Base-by-base conservation (phyloP, 1,140 invertebrate species). In the Zaprionus camerounensis region DNA sequence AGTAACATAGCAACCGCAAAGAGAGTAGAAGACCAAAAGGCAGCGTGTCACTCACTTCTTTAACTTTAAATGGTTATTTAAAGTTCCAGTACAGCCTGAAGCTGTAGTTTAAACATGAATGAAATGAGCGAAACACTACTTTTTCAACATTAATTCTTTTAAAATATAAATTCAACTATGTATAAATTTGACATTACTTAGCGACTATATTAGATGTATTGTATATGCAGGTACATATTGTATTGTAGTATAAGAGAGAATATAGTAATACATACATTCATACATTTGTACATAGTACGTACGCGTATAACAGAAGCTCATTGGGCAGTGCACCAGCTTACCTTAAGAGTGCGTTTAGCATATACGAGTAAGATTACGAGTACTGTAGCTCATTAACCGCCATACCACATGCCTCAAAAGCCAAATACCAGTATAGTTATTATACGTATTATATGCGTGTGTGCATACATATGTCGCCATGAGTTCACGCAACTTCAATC, bases 331-430 rank as follows among this genome's bases (percentile, higher is more conserved):
- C 84, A 88, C 84, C 87, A 91, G 87, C 87, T 91, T 91, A 91
- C 87, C 87, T 91, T 91, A 91, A 70, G 70, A 91, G 87, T 91
- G 87, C 87, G 79, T 73, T 78, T 82, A 87, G 84, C 81, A 75
- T 74, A 69, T 66, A 64, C 59, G 59, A 71, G 72, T 75, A 71
- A 64, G 70, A 68, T 31, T 66, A 64, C 59, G 53, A 71, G 72
- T 75, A 71, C 70, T 75, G 72, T 51, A 75, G 68, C 59, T 75
- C 65, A 74, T 79, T 86, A 82, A 90, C 84, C 84, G 81, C 81
- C 85, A 88, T 85, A 88, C 85, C 85, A 88, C 84, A 88, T 88
- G 84, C 84, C 84, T 88, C 71, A 88, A 86, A 88, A 88, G 84
- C 84, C 84, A 79, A 85, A 90, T 80, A 71, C 85, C 73, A 85